Evolutionary conservation across 2,888 invertebrate species (phyloP).

Genomic region (Pharmacophagus antenor): DNA sequence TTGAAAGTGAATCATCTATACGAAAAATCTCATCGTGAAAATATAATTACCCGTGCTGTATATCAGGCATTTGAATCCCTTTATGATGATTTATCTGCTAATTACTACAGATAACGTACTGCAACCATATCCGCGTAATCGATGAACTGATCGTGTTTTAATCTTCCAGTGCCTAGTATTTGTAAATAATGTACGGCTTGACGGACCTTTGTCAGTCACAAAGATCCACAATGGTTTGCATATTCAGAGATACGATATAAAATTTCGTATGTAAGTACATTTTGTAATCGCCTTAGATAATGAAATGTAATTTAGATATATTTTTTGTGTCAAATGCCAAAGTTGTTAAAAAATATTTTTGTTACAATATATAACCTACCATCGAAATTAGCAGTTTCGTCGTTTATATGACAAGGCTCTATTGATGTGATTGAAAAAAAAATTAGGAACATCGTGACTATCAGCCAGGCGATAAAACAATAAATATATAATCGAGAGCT

Average conservation of each 20-base stretch:
- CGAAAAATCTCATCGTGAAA: slow-evolving; percentile 21
- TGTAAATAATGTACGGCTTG: slow-evolving; percentile 57
- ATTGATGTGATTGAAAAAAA: slow-evolving; percentile 45
- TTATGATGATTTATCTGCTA: slow-evolving; percentile 58
- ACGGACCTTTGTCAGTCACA: slow-evolving; percentile 35
- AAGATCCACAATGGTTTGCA: slow-evolving; percentile 44
- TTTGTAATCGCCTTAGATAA: slow-evolving; percentile 63
- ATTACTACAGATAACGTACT: slow-evolving; percentile 38
- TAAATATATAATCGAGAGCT: slow-evolving; percentile 53
- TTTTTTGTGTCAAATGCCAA: slow-evolving; percentile 55
- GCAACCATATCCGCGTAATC: slow-evolving; percentile 39
- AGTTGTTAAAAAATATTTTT: slow-evolving; percentile 65
- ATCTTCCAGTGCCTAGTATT: slow-evolving; percentile 70
- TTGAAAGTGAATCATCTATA: not conserved
- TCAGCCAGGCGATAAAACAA: slow-evolving; percentile 23
- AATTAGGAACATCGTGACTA: slow-evolving; percentile 3
- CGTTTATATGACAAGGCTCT: slow-evolving; percentile 37
- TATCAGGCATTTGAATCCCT: slow-evolving; percentile 59
- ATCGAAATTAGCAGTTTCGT: slow-evolving; percentile 26
- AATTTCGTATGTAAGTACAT: slow-evolving; percentile 53
- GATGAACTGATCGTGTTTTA: slow-evolving; percentile 51
- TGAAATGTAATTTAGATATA: slow-evolving; percentile 52
- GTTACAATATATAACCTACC: slow-evolving; percentile 47
- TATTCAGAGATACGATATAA: slow-evolving; percentile 74
- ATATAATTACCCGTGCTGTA: slow-evolving; percentile 46